Evolutionary conservation across 1,140 invertebrate genomes (phyloP).

Genomic region (Neelides sp.): DNA sequence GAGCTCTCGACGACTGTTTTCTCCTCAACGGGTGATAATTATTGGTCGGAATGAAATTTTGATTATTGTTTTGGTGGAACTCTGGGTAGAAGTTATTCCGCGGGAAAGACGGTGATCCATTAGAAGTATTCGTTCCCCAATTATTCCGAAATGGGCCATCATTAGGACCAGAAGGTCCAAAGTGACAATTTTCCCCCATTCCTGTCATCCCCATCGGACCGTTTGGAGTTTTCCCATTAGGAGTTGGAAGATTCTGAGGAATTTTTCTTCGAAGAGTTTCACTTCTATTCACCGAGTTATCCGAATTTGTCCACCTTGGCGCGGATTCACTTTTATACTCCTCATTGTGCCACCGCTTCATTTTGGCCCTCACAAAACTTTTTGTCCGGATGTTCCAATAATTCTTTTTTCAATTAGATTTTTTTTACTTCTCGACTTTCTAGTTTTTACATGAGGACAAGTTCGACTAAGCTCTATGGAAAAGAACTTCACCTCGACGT

Average conservation of each 20-base stretch:
- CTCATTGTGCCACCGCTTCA: constrained; percentile 22
- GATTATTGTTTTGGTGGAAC: too few relatives aligned
- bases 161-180: constrained; percentile 24
- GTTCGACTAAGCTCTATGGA: too few relatives aligned
- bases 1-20: too few relatives aligned
- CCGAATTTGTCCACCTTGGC: constrained; percentile 12
- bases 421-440: too few relatives aligned
- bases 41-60: too few relatives aligned
- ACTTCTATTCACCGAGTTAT: constrained; percentile 21
- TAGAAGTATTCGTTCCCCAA: constrained; percentile 1
- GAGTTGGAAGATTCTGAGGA: constrained; percentile 1
- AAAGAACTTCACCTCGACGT: too few relatives aligned
- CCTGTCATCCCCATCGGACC: not conserved
- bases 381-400: too few relatives aligned
- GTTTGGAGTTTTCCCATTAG: constrained; percentile 26
- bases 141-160: constrained; percentile 28
- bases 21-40: too few relatives aligned
- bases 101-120: not conserved
- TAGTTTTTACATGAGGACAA: too few relatives aligned
- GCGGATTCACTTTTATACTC: constrained; percentile 1
- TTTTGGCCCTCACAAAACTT: constrained; percentile 15
- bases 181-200: constrained; percentile 6
- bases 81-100: too few relatives aligned
- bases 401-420: too few relatives aligned
- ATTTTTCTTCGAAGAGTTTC: too few relatives aligned